These are phyloP conservation scores for Zapornia atra DNA, from an alignment of 2,113 vertebrate species.

Conservation along the genomic window DNA sequence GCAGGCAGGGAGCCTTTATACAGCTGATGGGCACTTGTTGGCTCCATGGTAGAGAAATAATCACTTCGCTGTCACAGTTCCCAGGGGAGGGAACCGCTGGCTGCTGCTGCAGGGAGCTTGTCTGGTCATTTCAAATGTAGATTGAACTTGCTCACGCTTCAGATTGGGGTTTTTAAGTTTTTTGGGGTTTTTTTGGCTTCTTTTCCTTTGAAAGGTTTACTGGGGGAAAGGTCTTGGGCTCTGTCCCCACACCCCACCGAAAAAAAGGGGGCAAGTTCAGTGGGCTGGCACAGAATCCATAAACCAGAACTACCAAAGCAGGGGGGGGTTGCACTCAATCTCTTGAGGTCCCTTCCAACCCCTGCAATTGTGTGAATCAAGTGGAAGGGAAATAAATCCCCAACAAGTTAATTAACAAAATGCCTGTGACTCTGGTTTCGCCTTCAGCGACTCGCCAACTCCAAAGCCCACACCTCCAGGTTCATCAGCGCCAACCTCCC, in stretches of 20 bases:
- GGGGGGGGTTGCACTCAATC: too few relatives aligned
- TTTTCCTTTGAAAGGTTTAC: background rate
- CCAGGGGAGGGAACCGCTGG: background rate
- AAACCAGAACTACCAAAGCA: too few relatives aligned
- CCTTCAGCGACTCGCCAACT: constrained; percentile 93
- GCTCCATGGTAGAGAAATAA: background rate
- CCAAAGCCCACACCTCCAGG: constrained; percentile 96
- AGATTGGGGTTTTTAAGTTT: background rate
- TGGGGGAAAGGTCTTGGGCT: background rate
- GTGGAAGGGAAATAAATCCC: too few relatives aligned
- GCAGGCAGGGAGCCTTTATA: background rate
- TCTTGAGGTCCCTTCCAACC: too few relatives aligned
- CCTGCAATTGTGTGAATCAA: too few relatives aligned
- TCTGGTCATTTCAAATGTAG: background rate
- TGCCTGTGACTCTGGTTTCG: background rate
- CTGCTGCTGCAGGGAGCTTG: background rate
- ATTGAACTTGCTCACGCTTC: background rate
- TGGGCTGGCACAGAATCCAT: background rate
- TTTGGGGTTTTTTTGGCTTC: too few relatives aligned
- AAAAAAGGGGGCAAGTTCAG: rapidly evolving
- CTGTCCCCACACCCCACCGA: too few relatives aligned
- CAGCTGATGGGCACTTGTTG: background rate
- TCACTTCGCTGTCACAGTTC: background rate
- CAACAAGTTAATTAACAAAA: background rate
- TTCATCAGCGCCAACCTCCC: constrained; percentile 99